Conservation (phyloP, 2,113 vertebrate genomes). For the Cnemophilus loriae region DNA sequence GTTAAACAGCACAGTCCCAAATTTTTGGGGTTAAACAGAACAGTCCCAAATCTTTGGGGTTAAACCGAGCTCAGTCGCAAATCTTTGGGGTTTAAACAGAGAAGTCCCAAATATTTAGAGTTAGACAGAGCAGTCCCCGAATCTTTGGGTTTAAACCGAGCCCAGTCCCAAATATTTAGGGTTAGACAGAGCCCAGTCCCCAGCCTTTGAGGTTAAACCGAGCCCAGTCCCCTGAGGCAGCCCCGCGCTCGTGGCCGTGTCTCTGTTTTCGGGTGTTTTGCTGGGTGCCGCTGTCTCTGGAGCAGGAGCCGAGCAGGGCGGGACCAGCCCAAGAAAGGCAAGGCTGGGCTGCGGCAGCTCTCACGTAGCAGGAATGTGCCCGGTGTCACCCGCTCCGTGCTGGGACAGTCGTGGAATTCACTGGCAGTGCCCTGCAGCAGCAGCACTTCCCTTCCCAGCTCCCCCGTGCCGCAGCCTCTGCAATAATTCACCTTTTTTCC, state of each 20-base stretch:
- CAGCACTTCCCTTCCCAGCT: neutral
- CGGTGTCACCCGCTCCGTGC: neutral
- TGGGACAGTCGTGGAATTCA: neutral
- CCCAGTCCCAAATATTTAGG: too few species aligned
- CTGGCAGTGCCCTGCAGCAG: neutral
- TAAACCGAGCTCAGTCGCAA: too few species aligned
- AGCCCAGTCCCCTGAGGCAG: neutral
- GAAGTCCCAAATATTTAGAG: neutral
- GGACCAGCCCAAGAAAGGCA: conserved; percentile 1
- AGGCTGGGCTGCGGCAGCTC: neutral
- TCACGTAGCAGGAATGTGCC: neutral
- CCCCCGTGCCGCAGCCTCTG: neutral
- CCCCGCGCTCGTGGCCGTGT: rapidly evolving
- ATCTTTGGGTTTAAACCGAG: rapidly evolving
- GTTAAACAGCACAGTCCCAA: rapidly evolving
- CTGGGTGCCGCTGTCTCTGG: neutral
- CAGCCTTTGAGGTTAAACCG: too few species aligned
- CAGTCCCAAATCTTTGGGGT: too few species aligned
- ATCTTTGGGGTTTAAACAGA: neutral
- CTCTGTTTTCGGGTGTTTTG: rapidly evolving
- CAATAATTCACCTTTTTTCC: neutral
- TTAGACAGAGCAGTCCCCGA: too few species aligned
- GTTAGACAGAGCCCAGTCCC: rapidly evolving
- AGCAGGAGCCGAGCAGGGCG: neutral
- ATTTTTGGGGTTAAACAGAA: rapidly evolving